Evolutionary conservation across 2,113 vertebrate species (phyloP).

Genomic region (Gallinago undulata): DNA sequence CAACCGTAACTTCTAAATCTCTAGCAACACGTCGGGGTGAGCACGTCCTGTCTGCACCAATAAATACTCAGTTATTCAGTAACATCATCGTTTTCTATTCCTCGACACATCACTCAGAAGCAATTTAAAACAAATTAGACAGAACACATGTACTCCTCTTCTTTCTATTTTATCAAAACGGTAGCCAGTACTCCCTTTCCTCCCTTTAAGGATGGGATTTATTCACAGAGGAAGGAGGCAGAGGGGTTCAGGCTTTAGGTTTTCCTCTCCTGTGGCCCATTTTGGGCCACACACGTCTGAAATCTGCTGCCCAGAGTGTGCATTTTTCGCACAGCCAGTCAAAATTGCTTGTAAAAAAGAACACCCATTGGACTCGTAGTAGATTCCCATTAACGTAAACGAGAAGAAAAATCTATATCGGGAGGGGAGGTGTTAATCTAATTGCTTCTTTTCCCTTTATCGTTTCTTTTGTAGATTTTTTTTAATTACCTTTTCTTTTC

Average conservation of each 20-base stretch:
- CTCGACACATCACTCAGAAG: background rate
- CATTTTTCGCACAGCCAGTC: background rate
- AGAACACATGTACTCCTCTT: background rate
- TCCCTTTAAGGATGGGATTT: background rate
- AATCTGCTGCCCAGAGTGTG: background rate
- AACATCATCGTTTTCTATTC: background rate
- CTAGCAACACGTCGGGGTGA: background rate
- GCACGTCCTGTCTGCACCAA: background rate
- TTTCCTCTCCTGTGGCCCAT: background rate
- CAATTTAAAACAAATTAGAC: conserved; percentile 21
- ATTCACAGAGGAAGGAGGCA: background rate
- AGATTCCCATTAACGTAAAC: background rate
- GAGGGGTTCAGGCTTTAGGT: background rate
- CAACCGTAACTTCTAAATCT: background rate
- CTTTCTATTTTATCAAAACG: background rate
- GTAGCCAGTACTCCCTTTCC: background rate
- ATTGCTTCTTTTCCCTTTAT: background rate
- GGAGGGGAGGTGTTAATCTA: background rate
- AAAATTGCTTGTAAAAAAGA: background rate
- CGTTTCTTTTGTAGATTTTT: background rate
- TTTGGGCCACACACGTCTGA: background rate
- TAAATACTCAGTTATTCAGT: background rate
- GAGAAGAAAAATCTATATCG: background rate
- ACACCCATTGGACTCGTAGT: background rate
- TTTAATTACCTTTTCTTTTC: background rate